Percentiles rank a stretch among this genome's conserved stretches.
These are phyloP conservation scores for Hoplostethus atlanticus DNA, from an alignment of 2,797 vertebrate species.

Conservation along the genomic window DNA sequence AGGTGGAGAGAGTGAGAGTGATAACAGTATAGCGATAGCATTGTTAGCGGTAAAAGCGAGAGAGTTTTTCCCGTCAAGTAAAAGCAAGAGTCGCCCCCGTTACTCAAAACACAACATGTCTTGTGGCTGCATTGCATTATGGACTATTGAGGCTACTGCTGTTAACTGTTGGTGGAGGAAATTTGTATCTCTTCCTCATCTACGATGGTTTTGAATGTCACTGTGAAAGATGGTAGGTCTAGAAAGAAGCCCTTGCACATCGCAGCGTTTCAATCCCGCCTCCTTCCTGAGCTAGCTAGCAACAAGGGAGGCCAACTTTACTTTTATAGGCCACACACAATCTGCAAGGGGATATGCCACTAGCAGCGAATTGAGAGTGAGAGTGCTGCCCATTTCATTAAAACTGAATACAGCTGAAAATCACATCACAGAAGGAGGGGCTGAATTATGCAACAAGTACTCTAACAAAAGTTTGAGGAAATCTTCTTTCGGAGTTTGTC, in stretches of 20 bases:
- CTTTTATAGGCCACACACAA: conserved; percentile 43
- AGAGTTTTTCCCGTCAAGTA: too few relatives aligned
- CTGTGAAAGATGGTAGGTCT: conserved; percentile 3
- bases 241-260: background rate
- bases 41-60: too few relatives aligned
- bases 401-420: conserved; percentile 45
- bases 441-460: conserved; percentile 32
- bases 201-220: background rate
- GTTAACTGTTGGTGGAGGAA: too few relatives aligned
- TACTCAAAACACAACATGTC: too few relatives aligned
- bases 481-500: conserved; percentile 23
- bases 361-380: conserved; percentile 38
- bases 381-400: conserved; percentile 47
- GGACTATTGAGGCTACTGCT: too few relatives aligned
- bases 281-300: conserved; percentile 29
- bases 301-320: conserved; percentile 38
- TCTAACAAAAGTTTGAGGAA: conserved; percentile 25
- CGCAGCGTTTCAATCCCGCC: conserved; percentile 5
- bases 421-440: conserved; percentile 33
- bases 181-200: too few relatives aligned
- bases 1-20: too few relatives aligned
- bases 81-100: too few relatives aligned
- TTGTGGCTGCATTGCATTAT: too few relatives aligned
- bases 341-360: conserved; percentile 44
- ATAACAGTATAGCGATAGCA: too few relatives aligned